Conservation (phyloP, 2,888 invertebrate genomes). For the Apamea epomidion region DNA sequence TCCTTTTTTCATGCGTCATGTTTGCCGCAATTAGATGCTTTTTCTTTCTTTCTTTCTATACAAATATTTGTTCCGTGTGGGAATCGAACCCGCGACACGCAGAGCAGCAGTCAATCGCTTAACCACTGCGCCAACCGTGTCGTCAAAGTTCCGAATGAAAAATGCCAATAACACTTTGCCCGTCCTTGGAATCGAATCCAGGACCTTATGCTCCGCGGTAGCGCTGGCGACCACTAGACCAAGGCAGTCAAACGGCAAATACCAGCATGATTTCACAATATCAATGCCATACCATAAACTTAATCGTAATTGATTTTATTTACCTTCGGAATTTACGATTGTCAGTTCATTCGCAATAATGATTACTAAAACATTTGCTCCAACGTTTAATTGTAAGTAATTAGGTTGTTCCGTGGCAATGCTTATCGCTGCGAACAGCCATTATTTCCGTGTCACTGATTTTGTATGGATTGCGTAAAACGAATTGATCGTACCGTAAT, state of each 20-base stretch:
- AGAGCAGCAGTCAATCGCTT: too few species aligned
- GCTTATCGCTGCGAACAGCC: slow-evolving; percentile 50
- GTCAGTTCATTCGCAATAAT: slow-evolving; percentile 47
- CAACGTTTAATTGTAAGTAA: slow-evolving; percentile 62
- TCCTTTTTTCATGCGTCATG: too few species aligned
- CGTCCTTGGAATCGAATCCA: background rate
- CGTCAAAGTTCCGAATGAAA: too few species aligned
- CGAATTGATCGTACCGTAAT: slow-evolving; percentile 45
- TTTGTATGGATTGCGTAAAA: slow-evolving; percentile 56
- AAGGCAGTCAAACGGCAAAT: background rate
- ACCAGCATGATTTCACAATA: slow-evolving; percentile 19
- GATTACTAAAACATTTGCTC: slow-evolving; percentile 51
- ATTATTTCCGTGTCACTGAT: slow-evolving; percentile 61
- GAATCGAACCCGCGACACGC: too few species aligned
- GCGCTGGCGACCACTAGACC: too few species aligned
- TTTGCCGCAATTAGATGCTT: too few species aligned
- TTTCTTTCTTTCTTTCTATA: too few species aligned
- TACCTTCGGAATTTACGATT: slow-evolving; percentile 35
- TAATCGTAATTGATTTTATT: slow-evolving; percentile 48
- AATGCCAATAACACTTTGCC: too few species aligned
- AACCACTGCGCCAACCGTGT: too few species aligned
- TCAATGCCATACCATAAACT: slow-evolving; percentile 21
- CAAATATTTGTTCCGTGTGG: too few species aligned
- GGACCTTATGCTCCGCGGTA: background rate
- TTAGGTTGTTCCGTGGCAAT: slow-evolving; percentile 59